Percentiles rank a stretch among this genome's conserved stretches.
These are phyloP conservation scores for Mionectes macconnelli DNA, from an alignment of 2,113 vertebrate species.

Conservation along the genomic window DNA sequence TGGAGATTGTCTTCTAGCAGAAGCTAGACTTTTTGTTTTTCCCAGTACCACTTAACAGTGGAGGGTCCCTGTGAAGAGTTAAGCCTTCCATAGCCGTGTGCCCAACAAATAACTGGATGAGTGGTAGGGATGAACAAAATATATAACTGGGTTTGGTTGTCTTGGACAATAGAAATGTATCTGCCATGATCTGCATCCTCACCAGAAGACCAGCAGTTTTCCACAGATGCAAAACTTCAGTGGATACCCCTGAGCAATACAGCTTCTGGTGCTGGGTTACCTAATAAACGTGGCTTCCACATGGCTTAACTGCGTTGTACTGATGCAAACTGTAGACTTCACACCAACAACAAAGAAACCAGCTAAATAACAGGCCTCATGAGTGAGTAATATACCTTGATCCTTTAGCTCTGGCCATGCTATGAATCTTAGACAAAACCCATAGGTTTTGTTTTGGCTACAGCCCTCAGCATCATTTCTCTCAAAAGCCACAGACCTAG, in stretches of 20 bases:
- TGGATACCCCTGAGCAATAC: rapidly evolving
- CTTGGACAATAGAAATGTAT: background rate
- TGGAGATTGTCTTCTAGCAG: background rate
- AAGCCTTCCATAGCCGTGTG: background rate
- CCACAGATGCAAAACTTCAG: background rate
- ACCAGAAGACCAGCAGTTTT: background rate
- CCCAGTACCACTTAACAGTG: background rate
- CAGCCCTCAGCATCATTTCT: background rate
- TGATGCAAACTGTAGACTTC: background rate
- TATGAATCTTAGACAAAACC: background rate
- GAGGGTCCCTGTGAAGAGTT: background rate
- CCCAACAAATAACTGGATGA: background rate
- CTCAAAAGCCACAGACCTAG: background rate
- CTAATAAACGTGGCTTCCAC: rapidly evolving
- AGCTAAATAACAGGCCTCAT: background rate
- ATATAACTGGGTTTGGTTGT: background rate
- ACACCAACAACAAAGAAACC: background rate
- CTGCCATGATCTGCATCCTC: background rate
- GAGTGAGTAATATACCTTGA: background rate
- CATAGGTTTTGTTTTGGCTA: background rate
- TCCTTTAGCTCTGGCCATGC: background rate
- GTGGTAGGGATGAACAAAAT: background rate
- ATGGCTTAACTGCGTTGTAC: rapidly evolving
- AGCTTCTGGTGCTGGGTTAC: background rate
- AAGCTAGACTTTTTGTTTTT: background rate